Evolutionary conservation across 2,888 invertebrate species (phyloP), one percentile per base, ranked within the genome.

Genomic region (Lysandra coridon): DNA sequence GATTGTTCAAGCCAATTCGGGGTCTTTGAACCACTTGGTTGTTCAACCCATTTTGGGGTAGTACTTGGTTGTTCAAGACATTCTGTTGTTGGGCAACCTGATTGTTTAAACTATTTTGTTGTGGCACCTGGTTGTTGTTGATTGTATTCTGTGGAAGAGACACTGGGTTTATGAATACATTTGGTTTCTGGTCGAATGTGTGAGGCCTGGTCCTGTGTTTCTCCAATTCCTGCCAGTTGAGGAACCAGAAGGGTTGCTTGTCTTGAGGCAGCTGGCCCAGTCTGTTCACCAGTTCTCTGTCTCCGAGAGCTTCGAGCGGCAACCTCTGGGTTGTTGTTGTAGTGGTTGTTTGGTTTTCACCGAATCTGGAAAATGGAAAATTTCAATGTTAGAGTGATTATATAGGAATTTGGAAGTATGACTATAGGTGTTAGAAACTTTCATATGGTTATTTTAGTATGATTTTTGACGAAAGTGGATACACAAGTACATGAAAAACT

Each of bases 261-360:
- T 96, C 96, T 81, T 90, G 87, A 0, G 96, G 97, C 87, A 96
- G 94, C 10, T 92, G 90, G 81, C 93, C 95, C 6, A 97, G 87
- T 73, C 95, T 88, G 69, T 96, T 93, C 0, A 96, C 93, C 7
- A 96, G 88, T 0, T 94, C 91, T 17, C 85, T 87, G 84, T 97
- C 96, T 1, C 96, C 96, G n/a, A 93, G 89, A 0, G 96, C 97
- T 87, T 97, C 96, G 1, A 96, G 85, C 0, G 97, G 97, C 33
- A 96, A 84, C 69, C 91, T 89, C 1, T 88, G 85, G 0, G 94
- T 92, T 0, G 93, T 89, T 14, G 84, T 85, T 0, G 84, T 81
- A 2, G 80, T 76, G 10, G 23, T 78, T 49, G 79, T 80, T 33
- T 12, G 74, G 62, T 80, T 80, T 12, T 85, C 85, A 2, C 87